Conservation (phyloP, 2,113 vertebrate species). For the Glaucomys volans region DNA sequence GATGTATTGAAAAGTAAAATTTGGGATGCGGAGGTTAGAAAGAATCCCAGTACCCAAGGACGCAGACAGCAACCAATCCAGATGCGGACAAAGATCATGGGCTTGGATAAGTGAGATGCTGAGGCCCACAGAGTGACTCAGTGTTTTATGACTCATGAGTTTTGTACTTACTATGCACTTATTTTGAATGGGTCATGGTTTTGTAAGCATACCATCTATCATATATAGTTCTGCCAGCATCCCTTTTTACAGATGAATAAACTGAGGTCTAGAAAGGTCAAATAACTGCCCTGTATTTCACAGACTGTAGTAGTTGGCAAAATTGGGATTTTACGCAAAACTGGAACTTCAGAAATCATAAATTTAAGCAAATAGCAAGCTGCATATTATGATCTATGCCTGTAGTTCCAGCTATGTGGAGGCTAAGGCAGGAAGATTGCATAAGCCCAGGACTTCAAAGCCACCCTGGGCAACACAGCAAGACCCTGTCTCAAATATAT, state of each 20-base stretch:
- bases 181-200: background rate
- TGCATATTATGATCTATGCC: accelerated
- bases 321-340: background rate
- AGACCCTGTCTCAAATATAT: background rate
- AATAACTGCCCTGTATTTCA: background rate
- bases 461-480: background rate
- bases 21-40: background rate
- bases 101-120: background rate
- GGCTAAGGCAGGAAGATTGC: background rate
- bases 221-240: background rate
- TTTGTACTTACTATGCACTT: background rate
- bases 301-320: background rate
- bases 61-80: background rate
- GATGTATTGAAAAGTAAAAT: background rate
- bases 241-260: background rate
- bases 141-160: background rate
- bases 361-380: background rate
- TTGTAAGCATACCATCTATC: background rate
- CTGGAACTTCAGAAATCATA: background rate
- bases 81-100: background rate
- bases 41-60: background rate
- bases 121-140: background rate
- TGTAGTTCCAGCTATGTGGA: no score
- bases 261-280: background rate
- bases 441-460: background rate